These are phyloP conservation scores for Musca domestica DNA, from an alignment of 1,140 invertebrate species.

Conservation along the genomic window DNA sequence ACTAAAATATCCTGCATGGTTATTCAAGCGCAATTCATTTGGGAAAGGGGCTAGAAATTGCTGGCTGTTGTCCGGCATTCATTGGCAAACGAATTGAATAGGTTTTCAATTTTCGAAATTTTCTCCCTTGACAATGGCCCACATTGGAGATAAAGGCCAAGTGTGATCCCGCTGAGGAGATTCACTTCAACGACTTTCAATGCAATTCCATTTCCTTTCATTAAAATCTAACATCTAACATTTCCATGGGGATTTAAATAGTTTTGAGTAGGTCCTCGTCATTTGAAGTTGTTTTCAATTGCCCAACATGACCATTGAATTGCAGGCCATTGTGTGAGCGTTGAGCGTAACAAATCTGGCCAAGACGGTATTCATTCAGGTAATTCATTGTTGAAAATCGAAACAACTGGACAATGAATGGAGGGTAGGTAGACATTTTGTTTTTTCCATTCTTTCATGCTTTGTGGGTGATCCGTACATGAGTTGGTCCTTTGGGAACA, in stretches of 20 bases:
- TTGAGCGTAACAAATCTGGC: no score
- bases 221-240: neutral
- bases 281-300: conserved; percentile 5
- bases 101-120: neutral
- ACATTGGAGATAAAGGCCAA: no score
- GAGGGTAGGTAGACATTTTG: no score
- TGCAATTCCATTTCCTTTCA: conserved; percentile 23
- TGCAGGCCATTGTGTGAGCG: no score
- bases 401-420: no score
- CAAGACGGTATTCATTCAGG: no score
- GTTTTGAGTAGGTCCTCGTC: neutral
- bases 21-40: conserved; percentile 15
- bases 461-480: no score
- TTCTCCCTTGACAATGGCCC: neutral
- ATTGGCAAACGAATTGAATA: neutral
- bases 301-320: no score
- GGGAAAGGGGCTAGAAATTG: neutral
- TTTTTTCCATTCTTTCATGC: no score
- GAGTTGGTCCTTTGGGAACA: no score
- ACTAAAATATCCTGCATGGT: conserved; percentile 9
- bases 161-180: conserved; percentile 39
- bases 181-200: conserved; percentile 45
- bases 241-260: conserved; percentile 2
- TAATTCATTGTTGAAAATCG: no score
- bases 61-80: no score